phyloP scores from a whole-genome alignment of 2,113 vertebrate genomes.

The Stictonetta naevosa region DNA sequence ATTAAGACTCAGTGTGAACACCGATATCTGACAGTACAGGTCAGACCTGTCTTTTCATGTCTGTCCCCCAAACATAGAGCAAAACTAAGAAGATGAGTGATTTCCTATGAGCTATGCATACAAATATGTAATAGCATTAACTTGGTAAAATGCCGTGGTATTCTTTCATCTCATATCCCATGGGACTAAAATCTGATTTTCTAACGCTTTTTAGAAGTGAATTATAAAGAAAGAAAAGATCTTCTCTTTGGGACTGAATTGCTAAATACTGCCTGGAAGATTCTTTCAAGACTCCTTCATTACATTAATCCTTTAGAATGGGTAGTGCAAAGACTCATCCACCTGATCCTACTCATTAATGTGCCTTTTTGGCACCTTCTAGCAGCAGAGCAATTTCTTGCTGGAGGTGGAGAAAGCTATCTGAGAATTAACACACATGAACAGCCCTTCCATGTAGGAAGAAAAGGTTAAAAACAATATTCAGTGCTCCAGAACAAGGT shows the following conservation, averaged over 20 bases:
- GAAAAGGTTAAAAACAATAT: background rate
- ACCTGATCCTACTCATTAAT: background rate
- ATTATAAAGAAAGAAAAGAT: slow-evolving; percentile 71
- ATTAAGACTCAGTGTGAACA: slow-evolving; percentile 48
- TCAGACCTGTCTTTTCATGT: slow-evolving; percentile 47
- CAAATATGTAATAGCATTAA: slow-evolving; percentile 54
- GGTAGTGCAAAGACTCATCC: background rate
- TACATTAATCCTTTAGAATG: background rate
- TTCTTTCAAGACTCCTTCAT: background rate
- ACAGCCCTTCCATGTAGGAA: background rate
- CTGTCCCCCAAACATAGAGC: slow-evolving; percentile 40
- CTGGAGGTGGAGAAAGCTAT: background rate
- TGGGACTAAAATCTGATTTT: slow-evolving; percentile 73
- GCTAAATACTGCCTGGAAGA: slow-evolving; percentile 7
- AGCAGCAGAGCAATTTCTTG: background rate
- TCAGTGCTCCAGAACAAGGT: background rate
- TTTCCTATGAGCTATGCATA: slow-evolving; percentile 23
- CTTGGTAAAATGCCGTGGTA: slow-evolving; percentile 39
- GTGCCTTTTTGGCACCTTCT: background rate
- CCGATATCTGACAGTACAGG: slow-evolving; percentile 21
- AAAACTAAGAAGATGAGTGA: slow-evolving; percentile 19
- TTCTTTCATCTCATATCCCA: slow-evolving; percentile 48
- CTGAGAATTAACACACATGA: background rate
- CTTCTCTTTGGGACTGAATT: slow-evolving; percentile 61
- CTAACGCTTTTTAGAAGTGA: slow-evolving; percentile 72